These are phyloP conservation scores for Drosophila infuscata DNA, from an alignment of 2,888 invertebrate species.

Conservation along the genomic window DNA sequence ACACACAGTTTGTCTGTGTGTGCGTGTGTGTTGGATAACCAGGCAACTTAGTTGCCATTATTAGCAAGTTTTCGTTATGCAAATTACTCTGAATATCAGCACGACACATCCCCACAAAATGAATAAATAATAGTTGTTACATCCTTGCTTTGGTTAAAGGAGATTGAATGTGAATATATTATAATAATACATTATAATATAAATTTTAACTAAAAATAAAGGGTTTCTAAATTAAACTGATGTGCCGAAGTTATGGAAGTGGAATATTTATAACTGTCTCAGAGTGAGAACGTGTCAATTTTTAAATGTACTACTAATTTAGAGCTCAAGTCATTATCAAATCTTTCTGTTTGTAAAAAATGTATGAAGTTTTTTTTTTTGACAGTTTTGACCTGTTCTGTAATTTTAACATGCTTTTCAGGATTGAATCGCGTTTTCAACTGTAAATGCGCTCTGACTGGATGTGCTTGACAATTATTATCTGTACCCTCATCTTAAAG, in stretches of 20 bases:
- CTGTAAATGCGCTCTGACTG: background rate
- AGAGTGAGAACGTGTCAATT: background rate
- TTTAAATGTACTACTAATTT: background rate
- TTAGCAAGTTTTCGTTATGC: slow-evolving; percentile 56
- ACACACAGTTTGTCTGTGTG: background rate
- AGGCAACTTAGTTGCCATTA: slow-evolving; percentile 55
- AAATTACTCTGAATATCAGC: slow-evolving; percentile 42
- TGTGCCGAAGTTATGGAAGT: too few relatives aligned
- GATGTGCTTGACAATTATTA: background rate
- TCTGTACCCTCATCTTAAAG: background rate
- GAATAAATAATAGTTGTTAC: slow-evolving; percentile 9
- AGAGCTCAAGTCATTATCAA: background rate
- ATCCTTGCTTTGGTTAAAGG: background rate
- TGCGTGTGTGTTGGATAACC: slow-evolving; percentile 23
- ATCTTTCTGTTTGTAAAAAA: background rate
- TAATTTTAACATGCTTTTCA: too few relatives aligned
- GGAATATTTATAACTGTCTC: too few relatives aligned
- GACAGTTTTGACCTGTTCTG: too few relatives aligned
- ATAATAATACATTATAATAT: too few relatives aligned
- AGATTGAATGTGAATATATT: background rate
- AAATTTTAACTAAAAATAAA: too few relatives aligned
- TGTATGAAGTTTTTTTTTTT: background rate
- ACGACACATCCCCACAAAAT: slow-evolving; percentile 17
- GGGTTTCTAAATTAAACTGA: too few relatives aligned
- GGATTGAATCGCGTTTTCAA: background rate